These are phyloP conservation scores for Dicentrarchus labrax DNA, from an alignment of 2,113 vertebrate genomes.

Conservation along the genomic window DNA sequence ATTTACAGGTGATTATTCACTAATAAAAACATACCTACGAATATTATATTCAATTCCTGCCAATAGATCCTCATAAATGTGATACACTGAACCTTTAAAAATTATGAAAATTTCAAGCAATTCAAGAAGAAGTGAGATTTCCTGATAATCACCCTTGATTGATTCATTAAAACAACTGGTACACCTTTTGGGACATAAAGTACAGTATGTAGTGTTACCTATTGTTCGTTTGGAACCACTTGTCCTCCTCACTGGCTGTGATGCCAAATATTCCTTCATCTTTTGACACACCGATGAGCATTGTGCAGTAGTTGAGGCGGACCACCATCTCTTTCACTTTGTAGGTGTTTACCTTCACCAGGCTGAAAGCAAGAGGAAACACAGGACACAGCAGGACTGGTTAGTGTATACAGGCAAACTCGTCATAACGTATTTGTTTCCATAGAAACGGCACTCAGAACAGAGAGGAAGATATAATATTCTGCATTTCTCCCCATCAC, in stretches of 20 bases:
- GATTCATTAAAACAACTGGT: neutral
- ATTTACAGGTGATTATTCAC: too few relatives aligned
- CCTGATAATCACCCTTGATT: too few relatives aligned
- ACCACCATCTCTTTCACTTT: fast-evolving
- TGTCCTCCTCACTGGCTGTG: fast-evolving
- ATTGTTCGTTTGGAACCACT: fast-evolving
- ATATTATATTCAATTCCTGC: too few relatives aligned
- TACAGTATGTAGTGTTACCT: slow-evolving; percentile 22
- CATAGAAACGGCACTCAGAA: neutral
- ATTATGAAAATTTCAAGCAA: too few relatives aligned
- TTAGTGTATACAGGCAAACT: neutral
- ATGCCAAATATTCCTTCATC: neutral
- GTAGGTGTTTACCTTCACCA: slow-evolving; percentile 66
- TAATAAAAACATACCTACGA: too few relatives aligned
- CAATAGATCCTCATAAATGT: too few relatives aligned
- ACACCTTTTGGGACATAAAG: too few relatives aligned
- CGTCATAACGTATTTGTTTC: neutral
- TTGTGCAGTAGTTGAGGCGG: slow-evolving; percentile 58
- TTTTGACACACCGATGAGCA: slow-evolving; percentile 55
- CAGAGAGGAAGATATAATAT: too few relatives aligned
- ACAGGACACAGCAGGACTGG: neutral
- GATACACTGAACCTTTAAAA: too few relatives aligned
- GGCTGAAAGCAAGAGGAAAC: slow-evolving; percentile 36
- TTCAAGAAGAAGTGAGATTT: too few relatives aligned
- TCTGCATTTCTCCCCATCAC: too few relatives aligned